Percentiles rank a stretch among this genome's conserved stretches.
Evolutionary conservation across 2,888 invertebrate genomes (phyloP).

Genomic region (Protonemura montana): DNA sequence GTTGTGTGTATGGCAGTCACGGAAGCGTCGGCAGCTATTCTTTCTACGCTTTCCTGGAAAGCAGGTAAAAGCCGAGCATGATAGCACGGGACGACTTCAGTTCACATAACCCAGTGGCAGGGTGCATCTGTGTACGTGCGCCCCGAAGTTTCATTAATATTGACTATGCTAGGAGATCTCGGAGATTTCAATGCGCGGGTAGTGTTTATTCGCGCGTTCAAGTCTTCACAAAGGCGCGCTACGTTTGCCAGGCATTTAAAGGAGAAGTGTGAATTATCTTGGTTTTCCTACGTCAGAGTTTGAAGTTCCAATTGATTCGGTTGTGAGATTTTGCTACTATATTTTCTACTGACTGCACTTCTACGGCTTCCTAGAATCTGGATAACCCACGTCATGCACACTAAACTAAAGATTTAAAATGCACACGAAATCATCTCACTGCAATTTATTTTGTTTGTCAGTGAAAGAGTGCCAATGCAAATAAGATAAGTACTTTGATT

Average conservation of each 20-base stretch:
- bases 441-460: too few relatives aligned
- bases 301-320: too few relatives aligned
- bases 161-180: background rate
- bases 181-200: background rate
- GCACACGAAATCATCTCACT: too few relatives aligned
- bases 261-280: too few relatives aligned
- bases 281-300: too few relatives aligned
- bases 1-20: background rate
- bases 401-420: too few relatives aligned
- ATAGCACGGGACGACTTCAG: background rate
- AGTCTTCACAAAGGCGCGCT: background rate
- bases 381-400: too few relatives aligned
- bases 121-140: background rate
- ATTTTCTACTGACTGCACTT: too few relatives aligned
- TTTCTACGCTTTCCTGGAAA: background rate
- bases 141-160: background rate
- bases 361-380: too few relatives aligned
- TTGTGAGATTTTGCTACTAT: too few relatives aligned
- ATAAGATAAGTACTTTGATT: background rate
- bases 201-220: background rate
- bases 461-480: too few relatives aligned
- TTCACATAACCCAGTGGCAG: background rate
- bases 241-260: background rate
- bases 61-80: background rate
- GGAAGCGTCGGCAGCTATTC: background rate